Percentiles rank a stretch among this genome's conserved stretches.
Evolutionary conservation across 1,140 invertebrate species (phyloP).

Genomic region (Aphelenchoides fujianensis): DNA sequence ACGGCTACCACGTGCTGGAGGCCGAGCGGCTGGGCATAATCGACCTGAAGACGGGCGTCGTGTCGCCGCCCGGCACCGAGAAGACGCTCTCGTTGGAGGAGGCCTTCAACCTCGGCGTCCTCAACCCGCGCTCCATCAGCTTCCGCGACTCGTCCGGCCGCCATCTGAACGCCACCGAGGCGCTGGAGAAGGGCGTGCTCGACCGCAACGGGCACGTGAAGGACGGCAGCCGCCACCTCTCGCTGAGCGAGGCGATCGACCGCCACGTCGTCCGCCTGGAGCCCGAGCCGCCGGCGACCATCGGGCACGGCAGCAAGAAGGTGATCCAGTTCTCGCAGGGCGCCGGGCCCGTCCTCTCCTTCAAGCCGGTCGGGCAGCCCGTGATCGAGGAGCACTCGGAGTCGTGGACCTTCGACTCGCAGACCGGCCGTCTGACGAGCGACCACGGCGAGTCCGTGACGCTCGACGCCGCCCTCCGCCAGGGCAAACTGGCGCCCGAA

Average conservation of each 20-base stretch:
- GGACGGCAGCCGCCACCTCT: conserved; percentile 74
- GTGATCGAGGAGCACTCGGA: conserved; percentile 56
- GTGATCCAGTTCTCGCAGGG: conserved; percentile 59
- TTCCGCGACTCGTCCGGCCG: conserved; percentile 80
- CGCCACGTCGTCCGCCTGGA: conserved; percentile 70
- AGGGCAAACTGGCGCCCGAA: conserved; percentile 50
- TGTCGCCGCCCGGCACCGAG: conserved; percentile 68
- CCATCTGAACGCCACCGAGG: conserved; percentile 75
- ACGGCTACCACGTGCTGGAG: conserved; percentile 69
- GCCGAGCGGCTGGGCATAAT: conserved; percentile 73
- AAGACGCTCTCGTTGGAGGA: conserved; percentile 71
- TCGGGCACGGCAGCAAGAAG: conserved; percentile 48
- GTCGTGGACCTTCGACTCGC: conserved; percentile 55
- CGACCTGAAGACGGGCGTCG: conserved; percentile 71
- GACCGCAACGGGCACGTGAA: conserved; percentile 77
- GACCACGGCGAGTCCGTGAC: conserved; percentile 72
- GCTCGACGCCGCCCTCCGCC: conserved; percentile 71
- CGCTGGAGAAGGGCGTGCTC: conserved; percentile 77
- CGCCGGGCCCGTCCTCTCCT: conserved; percentile 47
- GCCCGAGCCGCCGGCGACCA: conserved; percentile 49
- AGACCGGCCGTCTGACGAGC: conserved; percentile 44
- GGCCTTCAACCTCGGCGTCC: conserved; percentile 73
- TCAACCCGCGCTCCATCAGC: conserved; percentile 74
- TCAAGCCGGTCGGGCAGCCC: conserved; percentile 58
- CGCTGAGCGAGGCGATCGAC: conserved; percentile 76